phyloP scores from a whole-genome alignment of 2,797 vertebrate genomes.

The Dallia pectoralis region DNA sequence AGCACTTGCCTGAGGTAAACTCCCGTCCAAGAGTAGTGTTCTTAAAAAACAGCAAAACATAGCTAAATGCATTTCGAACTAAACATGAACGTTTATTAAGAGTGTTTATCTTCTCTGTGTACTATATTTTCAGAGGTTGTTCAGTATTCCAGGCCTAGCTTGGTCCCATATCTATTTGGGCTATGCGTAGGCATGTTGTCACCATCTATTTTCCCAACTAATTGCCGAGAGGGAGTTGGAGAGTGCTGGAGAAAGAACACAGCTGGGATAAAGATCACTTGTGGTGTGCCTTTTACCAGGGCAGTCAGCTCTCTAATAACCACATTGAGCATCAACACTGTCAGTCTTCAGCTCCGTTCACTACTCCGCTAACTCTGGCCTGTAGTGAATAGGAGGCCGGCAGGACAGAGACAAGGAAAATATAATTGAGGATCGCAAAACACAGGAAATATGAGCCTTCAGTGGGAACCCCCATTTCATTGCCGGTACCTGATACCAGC shows the following conservation, averaged over 20 bases:
- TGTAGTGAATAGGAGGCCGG: constrained; percentile 47
- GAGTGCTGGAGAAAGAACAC: constrained; percentile 36
- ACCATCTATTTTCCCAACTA: background rate
- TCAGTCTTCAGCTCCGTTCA: constrained; percentile 50
- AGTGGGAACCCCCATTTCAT: constrained; percentile 46
- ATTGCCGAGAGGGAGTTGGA: constrained; percentile 12
- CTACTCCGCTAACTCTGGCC: constrained; percentile 60
- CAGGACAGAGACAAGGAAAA: constrained; percentile 65
- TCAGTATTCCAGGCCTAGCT: background rate
- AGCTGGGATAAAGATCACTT: constrained; percentile 63
- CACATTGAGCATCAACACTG: constrained; percentile 61
- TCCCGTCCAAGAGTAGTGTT: background rate
- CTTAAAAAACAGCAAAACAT: background rate
- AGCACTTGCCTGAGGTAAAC: constrained; percentile 23
- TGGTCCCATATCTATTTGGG: background rate
- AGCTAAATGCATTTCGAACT: background rate
- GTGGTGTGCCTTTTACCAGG: constrained; percentile 48
- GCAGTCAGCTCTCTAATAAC: constrained; percentile 68
- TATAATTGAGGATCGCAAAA: constrained; percentile 57
- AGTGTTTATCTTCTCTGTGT: background rate
- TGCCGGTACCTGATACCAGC: constrained; percentile 55
- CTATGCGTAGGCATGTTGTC: background rate
- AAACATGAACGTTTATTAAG: background rate
- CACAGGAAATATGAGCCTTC: constrained; percentile 43
- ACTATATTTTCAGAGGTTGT: background rate